A percentile compares a stretch with the other conserved stretches of the same genome.
These are phyloP conservation scores for Craseonycteris thonglongyai DNA, from an alignment of 2,113 vertebrate species.

Conservation along the genomic window DNA sequence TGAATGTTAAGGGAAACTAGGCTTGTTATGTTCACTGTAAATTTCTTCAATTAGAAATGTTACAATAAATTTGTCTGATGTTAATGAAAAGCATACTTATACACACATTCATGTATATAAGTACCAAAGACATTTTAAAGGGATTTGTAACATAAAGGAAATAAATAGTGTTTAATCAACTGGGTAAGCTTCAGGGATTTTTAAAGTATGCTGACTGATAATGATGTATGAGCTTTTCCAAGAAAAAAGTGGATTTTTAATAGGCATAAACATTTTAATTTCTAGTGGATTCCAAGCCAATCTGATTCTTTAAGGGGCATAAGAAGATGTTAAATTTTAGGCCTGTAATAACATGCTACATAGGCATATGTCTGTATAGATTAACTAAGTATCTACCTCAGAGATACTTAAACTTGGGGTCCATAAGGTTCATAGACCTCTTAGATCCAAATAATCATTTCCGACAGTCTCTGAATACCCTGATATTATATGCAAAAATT, in stretches of 20 bases:
- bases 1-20: constrained; percentile 50
- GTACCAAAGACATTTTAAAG: constrained; percentile 54
- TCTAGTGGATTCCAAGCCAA: constrained; percentile 14
- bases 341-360: background rate
- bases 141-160: constrained; percentile 60
- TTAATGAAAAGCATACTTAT: constrained; percentile 69
- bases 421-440: background rate
- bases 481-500: background rate
- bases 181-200: constrained; percentile 41
- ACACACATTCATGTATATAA: constrained; percentile 46
- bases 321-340: background rate
- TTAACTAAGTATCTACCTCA: background rate
- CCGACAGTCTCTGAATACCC: background rate
- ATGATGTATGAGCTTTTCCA: constrained; percentile 43
- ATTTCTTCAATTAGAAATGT: constrained; percentile 71
- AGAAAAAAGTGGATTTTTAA: constrained; percentile 44
- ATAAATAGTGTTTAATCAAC: constrained; percentile 62
- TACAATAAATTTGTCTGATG: constrained; percentile 64
- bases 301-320: background rate
- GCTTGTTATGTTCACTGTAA: constrained; percentile 60
- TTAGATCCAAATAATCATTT: background rate
- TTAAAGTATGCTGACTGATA: constrained; percentile 48
- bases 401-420: background rate
- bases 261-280: constrained; percentile 36
- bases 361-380: background rate